phyloP scores from a whole-genome alignment of 2,113 vertebrate genomes.

The Marmota flaviventris region DNA sequence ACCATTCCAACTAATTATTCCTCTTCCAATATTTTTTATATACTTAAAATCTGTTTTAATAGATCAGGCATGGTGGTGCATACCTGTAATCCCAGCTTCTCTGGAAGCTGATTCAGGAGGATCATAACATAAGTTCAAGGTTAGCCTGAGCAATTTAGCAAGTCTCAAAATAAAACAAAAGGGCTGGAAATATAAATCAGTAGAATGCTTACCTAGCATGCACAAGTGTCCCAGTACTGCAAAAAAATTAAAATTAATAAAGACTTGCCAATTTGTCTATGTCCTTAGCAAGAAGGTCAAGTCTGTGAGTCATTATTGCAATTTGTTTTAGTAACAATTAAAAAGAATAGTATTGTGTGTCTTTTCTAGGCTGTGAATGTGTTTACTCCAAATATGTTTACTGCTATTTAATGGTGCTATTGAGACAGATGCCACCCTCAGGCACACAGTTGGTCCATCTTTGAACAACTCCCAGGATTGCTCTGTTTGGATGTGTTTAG shows the following conservation, averaged over 20 bases:
- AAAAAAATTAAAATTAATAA: background rate
- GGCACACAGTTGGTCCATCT: background rate
- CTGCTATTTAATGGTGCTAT: background rate
- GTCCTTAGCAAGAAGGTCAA: slow-evolving; percentile 1
- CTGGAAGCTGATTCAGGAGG: background rate
- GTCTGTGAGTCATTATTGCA: background rate
- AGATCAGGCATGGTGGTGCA: background rate
- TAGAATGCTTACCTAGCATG: background rate
- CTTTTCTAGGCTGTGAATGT: background rate
- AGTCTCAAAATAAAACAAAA: background rate
- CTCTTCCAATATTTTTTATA: background rate
- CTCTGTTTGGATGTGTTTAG: slow-evolving; percentile 6
- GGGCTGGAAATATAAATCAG: background rate
- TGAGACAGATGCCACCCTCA: background rate
- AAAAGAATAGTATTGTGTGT: background rate
- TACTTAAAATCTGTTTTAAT: slow-evolving; percentile 34
- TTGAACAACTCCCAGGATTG: background rate
- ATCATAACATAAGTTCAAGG: background rate
- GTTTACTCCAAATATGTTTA: background rate
- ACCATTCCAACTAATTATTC: slow-evolving; percentile 42
- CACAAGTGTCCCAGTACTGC: background rate
- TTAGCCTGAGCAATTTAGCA: background rate
- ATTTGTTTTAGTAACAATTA: background rate
- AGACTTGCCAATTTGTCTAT: slow-evolving; percentile 8
- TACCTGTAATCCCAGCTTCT: background rate